These are phyloP conservation scores for Pseudococcus viburni DNA, from an alignment of 2,888 invertebrate genomes.

Conservation along the genomic window DNA sequence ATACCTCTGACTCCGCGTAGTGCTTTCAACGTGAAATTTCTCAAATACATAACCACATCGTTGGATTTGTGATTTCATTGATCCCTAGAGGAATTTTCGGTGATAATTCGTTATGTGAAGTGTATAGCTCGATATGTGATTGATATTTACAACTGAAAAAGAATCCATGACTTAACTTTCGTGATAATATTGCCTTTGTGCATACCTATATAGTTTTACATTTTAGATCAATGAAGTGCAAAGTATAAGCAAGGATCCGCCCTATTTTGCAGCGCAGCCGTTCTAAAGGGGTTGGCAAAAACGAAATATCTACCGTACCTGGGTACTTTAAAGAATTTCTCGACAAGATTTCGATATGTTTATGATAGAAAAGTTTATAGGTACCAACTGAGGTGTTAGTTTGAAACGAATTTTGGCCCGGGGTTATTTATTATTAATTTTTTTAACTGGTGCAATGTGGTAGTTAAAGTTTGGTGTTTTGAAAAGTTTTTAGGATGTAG, in stretches of 20 bases:
- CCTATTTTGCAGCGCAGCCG: conserved; percentile 43
- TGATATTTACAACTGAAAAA: conserved; percentile 48
- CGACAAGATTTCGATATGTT: conserved; percentile 4
- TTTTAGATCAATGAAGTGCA: conserved; percentile 52
- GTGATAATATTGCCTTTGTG: conserved; percentile 36
- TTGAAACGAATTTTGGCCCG: not conserved
- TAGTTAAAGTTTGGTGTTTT: not conserved
- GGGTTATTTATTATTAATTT: conserved; percentile 29
- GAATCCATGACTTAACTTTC: conserved; percentile 36
- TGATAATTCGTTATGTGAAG: not conserved
- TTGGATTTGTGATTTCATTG: conserved; percentile 3
- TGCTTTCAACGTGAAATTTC: not conserved
- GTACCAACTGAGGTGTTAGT: not conserved
- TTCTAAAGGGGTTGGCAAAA: not conserved
- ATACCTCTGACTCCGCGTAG: not conserved
- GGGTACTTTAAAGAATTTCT: not conserved
- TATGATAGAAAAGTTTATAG: conserved; percentile 3
- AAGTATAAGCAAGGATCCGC: conserved; percentile 46
- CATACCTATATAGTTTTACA: conserved; percentile 32
- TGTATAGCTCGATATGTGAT: not conserved
- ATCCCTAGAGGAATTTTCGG: conserved; percentile 21
- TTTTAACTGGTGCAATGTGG: not conserved
- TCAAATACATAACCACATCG: conserved; percentile 23
- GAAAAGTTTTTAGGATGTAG: not conserved
- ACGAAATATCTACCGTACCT: not conserved